A percentile compares a stretch with the other conserved stretches of the same genome.
Evolutionary conservation across 2,797 vertebrate genomes (phyloP).

Genomic region (Sorex maritimensis): DNA sequence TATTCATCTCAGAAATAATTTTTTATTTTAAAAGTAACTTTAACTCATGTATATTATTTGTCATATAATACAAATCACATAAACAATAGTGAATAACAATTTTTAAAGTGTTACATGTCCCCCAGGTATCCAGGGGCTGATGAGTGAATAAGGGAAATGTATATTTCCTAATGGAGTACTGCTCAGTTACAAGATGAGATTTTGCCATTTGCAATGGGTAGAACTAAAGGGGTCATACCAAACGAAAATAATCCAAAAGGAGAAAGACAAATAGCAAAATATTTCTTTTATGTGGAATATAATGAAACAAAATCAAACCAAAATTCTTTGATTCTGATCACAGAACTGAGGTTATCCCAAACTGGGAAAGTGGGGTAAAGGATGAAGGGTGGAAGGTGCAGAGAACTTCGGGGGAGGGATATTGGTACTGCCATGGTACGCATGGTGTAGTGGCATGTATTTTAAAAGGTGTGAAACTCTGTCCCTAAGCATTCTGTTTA

Average conservation of each 20-base stretch:
- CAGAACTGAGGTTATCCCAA: too few relatives aligned
- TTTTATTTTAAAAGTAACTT: conserved; percentile 61
- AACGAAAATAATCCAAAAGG: too few relatives aligned
- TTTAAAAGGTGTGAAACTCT: background rate
- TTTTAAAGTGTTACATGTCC: background rate
- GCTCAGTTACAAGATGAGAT: background rate
- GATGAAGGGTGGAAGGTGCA: too few relatives aligned
- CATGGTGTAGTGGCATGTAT: background rate
- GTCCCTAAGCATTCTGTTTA: background rate
- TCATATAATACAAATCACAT: conserved; percentile 6
- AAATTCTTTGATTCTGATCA: too few relatives aligned
- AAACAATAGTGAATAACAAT: background rate
- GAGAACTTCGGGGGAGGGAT: too few relatives aligned
- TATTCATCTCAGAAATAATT: conserved; percentile 11
- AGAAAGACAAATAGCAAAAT: too few relatives aligned
- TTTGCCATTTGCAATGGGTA: background rate
- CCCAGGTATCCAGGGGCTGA: background rate
- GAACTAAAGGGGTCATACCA: background rate
- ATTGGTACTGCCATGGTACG: background rate
- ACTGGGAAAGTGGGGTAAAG: too few relatives aligned
- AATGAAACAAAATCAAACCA: too few relatives aligned
- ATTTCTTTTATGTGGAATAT: too few relatives aligned
- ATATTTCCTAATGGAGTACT: too few relatives aligned
- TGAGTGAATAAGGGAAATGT: too few relatives aligned
- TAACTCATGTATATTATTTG: conserved; percentile 45